Evolutionary conservation across 2,113 vertebrate genomes (phyloP), one percentile per base, ranked within the genome.

Genomic region (Cnemophilus loriae): DNA sequence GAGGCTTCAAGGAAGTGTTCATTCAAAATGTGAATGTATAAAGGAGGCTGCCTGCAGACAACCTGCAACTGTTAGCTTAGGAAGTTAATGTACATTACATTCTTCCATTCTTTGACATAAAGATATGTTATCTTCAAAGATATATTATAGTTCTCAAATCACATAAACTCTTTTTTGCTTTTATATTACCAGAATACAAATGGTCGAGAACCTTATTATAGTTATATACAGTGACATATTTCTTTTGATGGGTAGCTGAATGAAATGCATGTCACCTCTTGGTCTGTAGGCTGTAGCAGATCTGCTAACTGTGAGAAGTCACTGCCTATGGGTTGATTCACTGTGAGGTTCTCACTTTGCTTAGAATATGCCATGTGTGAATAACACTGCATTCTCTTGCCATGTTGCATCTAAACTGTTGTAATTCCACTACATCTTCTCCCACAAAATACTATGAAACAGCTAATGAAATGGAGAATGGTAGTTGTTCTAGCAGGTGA

Each of bases 311-410:
- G 32, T 93, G 78, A 91, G 79, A 89, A 93, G 55, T 87, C 73
- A 60, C 44, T 89, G 85, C 46, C 83, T 94, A 83, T 91, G 83
- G 59, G 16, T 59, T 91, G 71, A 83, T 94, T 92, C 84, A 93
- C 86, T 86, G 49, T 33, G 69, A 90, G 77, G 53, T 90, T 96
- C 93, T 94, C 82, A 94, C 93, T 96, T 90, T 33, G 76, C 76
- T 89, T 70, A 93, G 57, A 92, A 86, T 68, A 77, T 74, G 84
- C 37, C 71, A 80, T 73, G 95, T 95, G 88, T 95, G 86, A 95
- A 82, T 90, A 97, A 81, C 89, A 91, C 83, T 68, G 41, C 37
- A 23, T 63, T 68, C 63, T 70, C 94, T 86, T 90, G 90, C 80
- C 77, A 83, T 63, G 64, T 93, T 93, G 32, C 49, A 39, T 69